Evolutionary conservation across 1,140 invertebrate species (phyloP), one percentile per base, ranked within the genome.

Genomic region (Drosophila watanabei): DNA sequence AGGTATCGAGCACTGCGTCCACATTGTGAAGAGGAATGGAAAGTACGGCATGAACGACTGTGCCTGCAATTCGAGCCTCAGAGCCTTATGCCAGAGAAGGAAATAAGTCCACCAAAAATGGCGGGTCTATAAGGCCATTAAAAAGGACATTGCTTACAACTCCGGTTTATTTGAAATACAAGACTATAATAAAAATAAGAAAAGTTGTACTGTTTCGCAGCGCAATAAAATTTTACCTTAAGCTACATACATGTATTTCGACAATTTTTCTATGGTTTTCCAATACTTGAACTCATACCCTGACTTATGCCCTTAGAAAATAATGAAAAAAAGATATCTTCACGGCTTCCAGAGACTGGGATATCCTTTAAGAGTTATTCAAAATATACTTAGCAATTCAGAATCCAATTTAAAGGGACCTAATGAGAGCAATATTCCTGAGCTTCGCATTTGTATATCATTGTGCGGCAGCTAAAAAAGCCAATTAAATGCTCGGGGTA

Each of bases 401-500:
- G 11, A 13, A 33, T 33, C 14, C 20, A 63, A 46, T 66, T 46
- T 62, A 18, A 43, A n/a, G 6, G 28, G 2, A 20, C 14, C 16
- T 64, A n/a, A 66, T 46, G 39, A 68, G 48, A n/a, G 8, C 30
- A 11, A 39, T 39, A 24, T 68, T 20, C 28, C 11, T 35, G 20
- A 4, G n/a, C 6, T 16, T 16, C 6, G 13, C 37, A 28, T 54
- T 45, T 70, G 14, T 18, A 60, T 68, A 45, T 65, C 39, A 45
- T 76, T 51, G 16, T n/a, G 48, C 16, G 30, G 48, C 45, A 18
- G 14, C 46, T 48, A n/a, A 70, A 18, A 72, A 51, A 39, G 20
- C 45, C 58, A 76, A 76, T 54, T 77, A 60, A 46, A 69, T 30
- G 48, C 10, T 39, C 18, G 37, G 30, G 32, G 13, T 56, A 56